Evolutionary conservation across 2,888 invertebrate genomes (phyloP), one percentile per base, ranked within the genome.

Genomic region (Coronaproctus castanopsis): DNA sequence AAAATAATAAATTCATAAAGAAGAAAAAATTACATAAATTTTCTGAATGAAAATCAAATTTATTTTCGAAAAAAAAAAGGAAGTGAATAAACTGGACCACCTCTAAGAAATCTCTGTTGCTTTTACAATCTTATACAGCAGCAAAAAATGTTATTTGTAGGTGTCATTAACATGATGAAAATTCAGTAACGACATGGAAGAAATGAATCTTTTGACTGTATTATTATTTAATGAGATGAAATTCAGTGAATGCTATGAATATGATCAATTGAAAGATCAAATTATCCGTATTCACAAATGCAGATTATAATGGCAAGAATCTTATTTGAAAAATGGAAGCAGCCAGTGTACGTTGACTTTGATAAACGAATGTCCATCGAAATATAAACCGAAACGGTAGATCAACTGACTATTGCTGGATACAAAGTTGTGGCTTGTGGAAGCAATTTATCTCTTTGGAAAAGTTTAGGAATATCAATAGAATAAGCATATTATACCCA

Each of bases 301-400:
- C 61, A 49, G 18, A 48, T 57, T n/a, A 21, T 61, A 1, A 60
- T 57, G 55, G 57, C 55, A n/a, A 19, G 55, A 8, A 55, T 57
- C 1, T 24, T 61, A 2, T 20, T 55, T 2, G 50, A 52, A 21
- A 48, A 24, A 5, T 61, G 57, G 55, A 61, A 61, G 14, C 57
- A 57, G 24, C 57, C 54, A 5, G 22, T 61, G n/a, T 61, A 2
- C 51, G 54, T 55, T 3, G 57, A 57, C 48, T 57, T 57, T 24
- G 52, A 61, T 22, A 3, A 22, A 48, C 54, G 55, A 52, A 61
- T 61, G 55, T 52, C 57, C 20, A 59, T 52, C 21, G 20, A 19
- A 21, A 56, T 59, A 22, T 24, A 56, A 21, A 20, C 14, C 22
- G 22, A 55, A n/a, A 52, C 52, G 3, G 51, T 59, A 19, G 52